Conservation (phyloP, 1,140 invertebrate genomes). For the Mycetomoellerius zeteki region DNA sequence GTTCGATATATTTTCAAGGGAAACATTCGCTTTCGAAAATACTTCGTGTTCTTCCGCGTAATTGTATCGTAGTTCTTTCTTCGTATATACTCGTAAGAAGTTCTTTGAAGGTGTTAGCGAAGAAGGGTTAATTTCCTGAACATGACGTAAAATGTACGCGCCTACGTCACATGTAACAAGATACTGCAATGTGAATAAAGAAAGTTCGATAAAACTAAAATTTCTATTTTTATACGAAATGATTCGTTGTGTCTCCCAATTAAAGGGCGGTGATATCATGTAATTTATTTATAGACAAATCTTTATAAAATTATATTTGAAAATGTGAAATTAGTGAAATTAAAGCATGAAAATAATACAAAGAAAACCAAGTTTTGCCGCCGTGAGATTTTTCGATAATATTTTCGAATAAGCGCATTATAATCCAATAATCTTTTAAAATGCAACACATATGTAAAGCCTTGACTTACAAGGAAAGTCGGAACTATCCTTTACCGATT, state of each 20-base stretch:
- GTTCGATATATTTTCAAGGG: constrained; percentile 34
- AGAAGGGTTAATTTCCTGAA: background rate
- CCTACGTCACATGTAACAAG: background rate
- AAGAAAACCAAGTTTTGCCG: background rate
- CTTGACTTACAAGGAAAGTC: background rate
- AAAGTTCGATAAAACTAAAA: background rate
- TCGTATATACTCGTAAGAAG: constrained; percentile 3
- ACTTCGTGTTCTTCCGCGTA: constrained; percentile 10
- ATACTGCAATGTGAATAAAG: background rate
- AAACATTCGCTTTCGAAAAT: constrained; percentile 54
- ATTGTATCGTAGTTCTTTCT: constrained; percentile 22
- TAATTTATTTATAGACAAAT: background rate
- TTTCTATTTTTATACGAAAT: background rate
- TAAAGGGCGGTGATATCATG: background rate
- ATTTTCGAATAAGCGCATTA: background rate
- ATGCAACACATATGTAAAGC: background rate
- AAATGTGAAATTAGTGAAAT: background rate
- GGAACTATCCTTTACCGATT: too few species aligned
- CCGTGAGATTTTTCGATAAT: background rate
- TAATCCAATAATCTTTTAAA: background rate
- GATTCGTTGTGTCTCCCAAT: background rate
- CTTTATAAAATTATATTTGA: background rate
- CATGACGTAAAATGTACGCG: background rate
- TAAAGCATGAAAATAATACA: background rate
- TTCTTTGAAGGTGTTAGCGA: constrained; percentile 31